Base-by-base conservation (phyloP, 2,888 invertebrate species). In the Eristalis pertinax region DNA sequence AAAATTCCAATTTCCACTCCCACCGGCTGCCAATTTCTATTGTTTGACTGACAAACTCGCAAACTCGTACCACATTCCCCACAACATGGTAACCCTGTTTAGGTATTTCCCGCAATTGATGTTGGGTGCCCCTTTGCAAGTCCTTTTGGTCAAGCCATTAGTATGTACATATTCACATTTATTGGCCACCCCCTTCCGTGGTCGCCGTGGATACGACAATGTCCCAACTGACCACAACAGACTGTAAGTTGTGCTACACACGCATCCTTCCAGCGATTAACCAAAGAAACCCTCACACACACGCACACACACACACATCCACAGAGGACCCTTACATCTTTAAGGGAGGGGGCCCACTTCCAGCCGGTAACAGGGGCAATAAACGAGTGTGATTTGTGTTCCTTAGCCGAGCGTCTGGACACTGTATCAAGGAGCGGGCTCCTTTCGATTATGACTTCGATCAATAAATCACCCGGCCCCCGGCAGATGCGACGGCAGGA, bases 161-260 rank as follows among this genome's bases (percentile, higher is more conserved):
- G 60, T 68, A 63, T 56, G 56, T 38, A 22, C 63, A 41, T 73
- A 41, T 35, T 77, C 13, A 11, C 41, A 32, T 73, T 50, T 73
- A 41, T 56, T 41, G 62, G 26, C 78, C 86, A 75, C 83, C 83
- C 83, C 70, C 83, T 78, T 83, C 69, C 74, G 70, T 75, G 74
- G 74, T 86, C 64, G 43, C 78, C 83, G 1, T 75, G 65, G 62
- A 64, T 62, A 75, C 86, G 10, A 32, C 26, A 78, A 35, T 32
- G 62, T 35, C 58, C 60, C 60, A 69, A 75, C 5, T 75, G 78
- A 35, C 86, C 86, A 86, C 75, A 83, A 86, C 86, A 83, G 56
- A 69, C 41, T 65, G 69, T 60, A 77, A 82, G 73, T 43, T 78
- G 62, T 72, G 63, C 26, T 74, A 67, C 24, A 86, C 86, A 86